A percentile compares a stretch with the other conserved stretches of the same genome.
Evolutionary conservation across 2,797 vertebrate species (phyloP).

Genomic region (Orestias chungarensis): DNA sequence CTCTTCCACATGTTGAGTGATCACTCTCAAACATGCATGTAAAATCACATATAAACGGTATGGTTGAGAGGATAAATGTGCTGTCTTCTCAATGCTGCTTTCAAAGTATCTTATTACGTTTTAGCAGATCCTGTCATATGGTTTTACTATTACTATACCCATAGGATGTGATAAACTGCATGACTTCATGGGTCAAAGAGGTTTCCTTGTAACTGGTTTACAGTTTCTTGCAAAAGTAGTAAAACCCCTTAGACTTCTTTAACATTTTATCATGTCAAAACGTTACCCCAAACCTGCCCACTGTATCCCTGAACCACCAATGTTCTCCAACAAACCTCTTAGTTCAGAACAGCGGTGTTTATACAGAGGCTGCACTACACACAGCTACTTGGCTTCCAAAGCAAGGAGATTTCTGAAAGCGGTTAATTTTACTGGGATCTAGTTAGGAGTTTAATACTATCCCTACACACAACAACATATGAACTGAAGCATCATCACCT

Average conservation of each 20-base stretch:
- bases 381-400: background rate
- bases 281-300: background rate
- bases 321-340: background rate
- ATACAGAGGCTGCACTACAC: background rate
- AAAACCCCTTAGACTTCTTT: background rate
- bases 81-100: slow-evolving; percentile 33
- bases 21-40: slow-evolving; percentile 5
- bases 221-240: background rate
- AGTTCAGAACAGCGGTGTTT: background rate
- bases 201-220: background rate
- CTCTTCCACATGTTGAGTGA: slow-evolving; percentile 24
- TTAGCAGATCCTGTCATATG: slow-evolving; percentile 24
- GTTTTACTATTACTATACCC: slow-evolving; percentile 21
- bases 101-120: slow-evolving; percentile 40
- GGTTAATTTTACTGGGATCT: background rate
- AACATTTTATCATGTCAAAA: background rate
- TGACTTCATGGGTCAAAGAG: background rate
- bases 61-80: slow-evolving; percentile 16
- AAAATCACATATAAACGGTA: slow-evolving; percentile 27
- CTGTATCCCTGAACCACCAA: background rate
- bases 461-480: no score
- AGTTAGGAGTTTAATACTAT: no score
- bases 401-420: background rate
- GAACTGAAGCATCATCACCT: no score
- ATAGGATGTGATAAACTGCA: slow-evolving; percentile 1